A percentile compares a stretch with the other conserved stretches of the same genome.
Conservation (phyloP, 2,888 invertebrate genomes). For the Lycophotia porphyrea region DNA sequence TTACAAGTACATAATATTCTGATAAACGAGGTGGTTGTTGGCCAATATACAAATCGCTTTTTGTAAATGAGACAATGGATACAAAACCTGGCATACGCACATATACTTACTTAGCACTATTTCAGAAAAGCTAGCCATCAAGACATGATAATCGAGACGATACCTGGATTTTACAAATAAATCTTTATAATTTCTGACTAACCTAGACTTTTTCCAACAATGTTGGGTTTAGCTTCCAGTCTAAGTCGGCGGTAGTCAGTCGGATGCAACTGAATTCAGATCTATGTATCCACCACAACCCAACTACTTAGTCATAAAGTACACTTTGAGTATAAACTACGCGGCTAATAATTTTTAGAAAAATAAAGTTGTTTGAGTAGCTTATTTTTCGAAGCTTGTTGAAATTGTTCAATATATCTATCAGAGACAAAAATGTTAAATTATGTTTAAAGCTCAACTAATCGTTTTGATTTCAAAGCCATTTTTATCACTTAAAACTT, state of each 20-base stretch:
- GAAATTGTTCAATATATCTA: neutral
- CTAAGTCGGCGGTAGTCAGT: neutral
- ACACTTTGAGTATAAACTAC: neutral
- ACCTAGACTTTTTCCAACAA: neutral
- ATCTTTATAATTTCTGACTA: neutral
- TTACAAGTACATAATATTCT: no score
- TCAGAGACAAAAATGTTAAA: neutral
- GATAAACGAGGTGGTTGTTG: no score
- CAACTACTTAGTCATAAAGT: no score
- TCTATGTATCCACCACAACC: no score
- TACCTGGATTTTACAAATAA: no score
- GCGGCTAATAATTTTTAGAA: neutral
- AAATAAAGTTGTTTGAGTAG: neutral
- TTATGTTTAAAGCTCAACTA: neutral
- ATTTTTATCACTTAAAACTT: conserved; percentile 2
- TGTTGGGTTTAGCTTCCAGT: neutral
- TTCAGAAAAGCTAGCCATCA: no score
- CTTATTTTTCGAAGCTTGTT: neutral
- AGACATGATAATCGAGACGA: no score
- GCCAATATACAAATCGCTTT: no score
- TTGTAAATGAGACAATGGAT: no score
- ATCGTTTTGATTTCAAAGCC: neutral
- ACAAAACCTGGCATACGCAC: no score
- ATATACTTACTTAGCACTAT: no score
- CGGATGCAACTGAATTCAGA: neutral